These are phyloP conservation scores for Neosilurus mollespiculum DNA, from an alignment of 2,797 vertebrate genomes.

Conservation along the genomic window DNA sequence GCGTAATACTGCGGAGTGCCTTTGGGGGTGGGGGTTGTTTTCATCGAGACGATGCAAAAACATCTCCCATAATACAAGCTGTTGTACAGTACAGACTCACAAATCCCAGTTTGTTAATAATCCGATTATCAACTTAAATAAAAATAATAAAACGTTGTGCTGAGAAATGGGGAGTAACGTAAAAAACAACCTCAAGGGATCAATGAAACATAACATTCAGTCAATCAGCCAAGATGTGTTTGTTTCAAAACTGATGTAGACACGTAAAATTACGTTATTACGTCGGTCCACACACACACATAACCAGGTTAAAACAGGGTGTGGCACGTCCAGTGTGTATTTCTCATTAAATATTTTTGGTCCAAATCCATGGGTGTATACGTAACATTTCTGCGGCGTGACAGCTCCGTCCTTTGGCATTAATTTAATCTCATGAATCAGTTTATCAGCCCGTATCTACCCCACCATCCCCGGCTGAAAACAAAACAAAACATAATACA, in stretches of 20 bases:
- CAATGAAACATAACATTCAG: background rate
- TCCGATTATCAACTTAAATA: background rate
- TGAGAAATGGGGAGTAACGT: background rate
- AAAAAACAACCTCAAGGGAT: background rate
- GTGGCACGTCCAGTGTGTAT: too few relatives aligned
- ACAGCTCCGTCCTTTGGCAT: background rate
- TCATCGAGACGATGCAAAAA: background rate
- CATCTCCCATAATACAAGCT: background rate
- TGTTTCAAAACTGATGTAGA: background rate
- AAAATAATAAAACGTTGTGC: background rate
- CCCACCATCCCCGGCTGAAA: background rate
- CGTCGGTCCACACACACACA: too few relatives aligned
- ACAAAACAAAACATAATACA: accelerated
- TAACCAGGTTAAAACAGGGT: background rate
- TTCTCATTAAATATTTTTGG: background rate
- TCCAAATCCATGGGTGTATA: background rate
- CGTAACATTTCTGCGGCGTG: too few relatives aligned
- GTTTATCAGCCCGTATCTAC: background rate
- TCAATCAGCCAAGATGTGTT: background rate
- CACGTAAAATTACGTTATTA: background rate
- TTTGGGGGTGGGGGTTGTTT: conserved; percentile 4
- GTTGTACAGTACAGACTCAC: conserved; percentile 9
- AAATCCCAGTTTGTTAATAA: background rate
- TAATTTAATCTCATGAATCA: background rate
- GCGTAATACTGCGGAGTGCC: conserved; percentile 25